Evolutionary conservation across 2,797 vertebrate genomes (phyloP).

Genomic region (Oreochromis grahami): DNA sequence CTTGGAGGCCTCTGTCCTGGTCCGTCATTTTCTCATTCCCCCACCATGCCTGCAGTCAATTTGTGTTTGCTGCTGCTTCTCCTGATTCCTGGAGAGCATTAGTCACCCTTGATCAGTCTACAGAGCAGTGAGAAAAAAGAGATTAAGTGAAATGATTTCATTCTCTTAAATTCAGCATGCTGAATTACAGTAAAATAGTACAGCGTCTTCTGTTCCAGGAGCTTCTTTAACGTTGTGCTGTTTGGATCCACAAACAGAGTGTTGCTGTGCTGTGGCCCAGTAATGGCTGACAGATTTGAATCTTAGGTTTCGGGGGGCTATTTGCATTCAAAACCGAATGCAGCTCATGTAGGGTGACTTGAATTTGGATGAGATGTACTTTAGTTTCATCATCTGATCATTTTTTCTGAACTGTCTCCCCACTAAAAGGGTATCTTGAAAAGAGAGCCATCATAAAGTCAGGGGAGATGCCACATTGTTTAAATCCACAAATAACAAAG

Average conservation of each 20-base stretch:
- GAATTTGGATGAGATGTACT: background rate
- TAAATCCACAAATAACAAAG: background rate
- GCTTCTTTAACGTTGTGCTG: background rate
- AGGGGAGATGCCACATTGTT: fast-evolving
- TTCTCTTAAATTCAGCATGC: background rate
- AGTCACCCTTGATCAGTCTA: background rate
- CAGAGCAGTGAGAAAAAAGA: background rate
- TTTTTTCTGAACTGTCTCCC: background rate
- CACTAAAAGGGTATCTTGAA: background rate
- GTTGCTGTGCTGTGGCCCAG: background rate
- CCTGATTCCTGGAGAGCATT: background rate
- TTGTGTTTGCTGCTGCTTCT: background rate
- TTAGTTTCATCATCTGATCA: background rate
- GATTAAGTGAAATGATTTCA: background rate
- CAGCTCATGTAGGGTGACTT: background rate
- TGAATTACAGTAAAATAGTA: background rate
- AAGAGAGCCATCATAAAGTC: background rate
- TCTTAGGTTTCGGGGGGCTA: background rate
- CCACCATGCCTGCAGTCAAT: conserved; percentile 14
- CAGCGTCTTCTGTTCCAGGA: background rate
- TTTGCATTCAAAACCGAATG: background rate
- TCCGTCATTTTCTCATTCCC: conserved; percentile 11
- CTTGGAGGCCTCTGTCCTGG: conserved; percentile 12
- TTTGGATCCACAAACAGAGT: background rate
- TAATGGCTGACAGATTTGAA: background rate